Evolutionary conservation across 1,140 invertebrate species (phyloP).

Genomic region (Cydia pomonella): DNA sequence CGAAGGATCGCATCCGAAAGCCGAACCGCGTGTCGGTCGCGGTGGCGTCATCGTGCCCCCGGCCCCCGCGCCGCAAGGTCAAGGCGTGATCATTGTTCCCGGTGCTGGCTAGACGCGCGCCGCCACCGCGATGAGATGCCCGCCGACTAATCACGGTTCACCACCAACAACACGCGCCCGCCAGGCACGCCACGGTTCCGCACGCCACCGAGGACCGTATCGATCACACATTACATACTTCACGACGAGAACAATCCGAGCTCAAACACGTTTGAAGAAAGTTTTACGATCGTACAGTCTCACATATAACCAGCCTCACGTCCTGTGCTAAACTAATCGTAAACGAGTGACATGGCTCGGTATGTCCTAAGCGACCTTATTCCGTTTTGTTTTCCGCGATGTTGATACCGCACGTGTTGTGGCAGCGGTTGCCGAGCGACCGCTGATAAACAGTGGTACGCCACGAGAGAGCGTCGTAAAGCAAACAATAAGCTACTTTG

Average conservation of each 20-base stretch:
- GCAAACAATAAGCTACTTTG: background rate
- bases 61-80: conserved; percentile 73
- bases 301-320: background rate
- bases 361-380: conserved; percentile 28
- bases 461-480: conserved; percentile 4
- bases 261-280: conserved; percentile 5
- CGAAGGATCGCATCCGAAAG: conserved; percentile 79
- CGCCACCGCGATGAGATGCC: conserved; percentile 45
- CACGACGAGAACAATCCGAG: conserved; percentile 62
- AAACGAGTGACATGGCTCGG: background rate
- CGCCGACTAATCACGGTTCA: conserved; percentile 35
- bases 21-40: conserved; percentile 72
- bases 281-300: background rate
- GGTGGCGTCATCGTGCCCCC: conserved; percentile 71
- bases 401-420: conserved; percentile 32
- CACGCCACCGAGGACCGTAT: conserved; percentile 50
- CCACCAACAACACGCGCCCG: conserved; percentile 38
- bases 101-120: conserved; percentile 51
- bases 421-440: conserved; percentile 26
- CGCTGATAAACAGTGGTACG: conserved; percentile 30
- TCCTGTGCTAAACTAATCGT: conserved; percentile 25
- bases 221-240: conserved; percentile 72
- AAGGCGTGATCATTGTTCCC: conserved; percentile 74
- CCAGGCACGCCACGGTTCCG: conserved; percentile 39
- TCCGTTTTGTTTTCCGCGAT: conserved; percentile 29